phyloP scores from a whole-genome alignment of 1,140 invertebrate species.

The Rhopalosiphum maidis region DNA sequence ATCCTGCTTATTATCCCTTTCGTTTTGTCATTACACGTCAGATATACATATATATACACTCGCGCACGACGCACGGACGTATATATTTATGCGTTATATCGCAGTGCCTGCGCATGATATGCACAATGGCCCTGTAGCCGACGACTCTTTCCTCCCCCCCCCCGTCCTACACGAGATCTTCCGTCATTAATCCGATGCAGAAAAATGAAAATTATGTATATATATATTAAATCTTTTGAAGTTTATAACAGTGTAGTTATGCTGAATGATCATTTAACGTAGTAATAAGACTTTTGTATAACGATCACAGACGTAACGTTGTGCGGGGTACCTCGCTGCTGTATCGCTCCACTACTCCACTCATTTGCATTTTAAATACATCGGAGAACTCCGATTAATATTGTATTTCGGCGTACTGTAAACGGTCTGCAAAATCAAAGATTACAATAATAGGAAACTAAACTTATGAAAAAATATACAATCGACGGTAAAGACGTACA shows the following conservation, averaged over 20 bases:
- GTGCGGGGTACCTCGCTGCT: no score
- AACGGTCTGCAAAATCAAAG: background rate
- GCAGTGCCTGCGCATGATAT: background rate
- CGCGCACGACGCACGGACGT: background rate
- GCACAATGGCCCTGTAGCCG: background rate
- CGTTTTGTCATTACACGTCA: conserved; percentile 9
- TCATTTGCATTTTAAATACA: no score
- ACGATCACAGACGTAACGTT: no score
- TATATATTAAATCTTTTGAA: background rate
- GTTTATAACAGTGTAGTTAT: background rate
- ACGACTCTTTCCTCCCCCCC: background rate
- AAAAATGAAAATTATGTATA: background rate
- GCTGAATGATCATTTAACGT: no score
- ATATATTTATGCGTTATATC: background rate
- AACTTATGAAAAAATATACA: no score
- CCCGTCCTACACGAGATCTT: background rate
- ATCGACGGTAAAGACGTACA: no score
- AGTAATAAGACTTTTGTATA: no score
- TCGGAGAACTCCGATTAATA: background rate
- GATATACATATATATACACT: background rate
- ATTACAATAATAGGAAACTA: no score
- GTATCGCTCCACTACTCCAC: no score
- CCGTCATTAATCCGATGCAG: background rate
- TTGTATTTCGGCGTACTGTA: background rate
- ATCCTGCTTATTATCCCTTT: conserved; percentile 46